Percentiles rank a stretch among this genome's conserved stretches.
Evolutionary conservation across 2,113 vertebrate genomes (phyloP).

Genomic region (Desmodus rotundus): DNA sequence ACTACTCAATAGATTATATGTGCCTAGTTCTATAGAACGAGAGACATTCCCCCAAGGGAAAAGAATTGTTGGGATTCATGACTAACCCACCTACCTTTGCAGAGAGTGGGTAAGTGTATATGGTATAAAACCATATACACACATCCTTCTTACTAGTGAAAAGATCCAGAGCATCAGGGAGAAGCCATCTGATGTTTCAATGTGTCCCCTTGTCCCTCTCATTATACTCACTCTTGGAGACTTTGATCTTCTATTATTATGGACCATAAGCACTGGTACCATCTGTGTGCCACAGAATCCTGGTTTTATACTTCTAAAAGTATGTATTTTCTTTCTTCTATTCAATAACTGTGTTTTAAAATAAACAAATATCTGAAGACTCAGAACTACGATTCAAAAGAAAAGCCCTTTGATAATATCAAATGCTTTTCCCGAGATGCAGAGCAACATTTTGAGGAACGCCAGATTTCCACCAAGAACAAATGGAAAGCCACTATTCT

Average conservation of each 20-base stretch:
- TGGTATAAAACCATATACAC: background rate
- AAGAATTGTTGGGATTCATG: background rate
- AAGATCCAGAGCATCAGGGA: background rate
- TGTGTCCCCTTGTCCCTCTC: background rate
- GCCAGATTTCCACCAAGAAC: slow-evolving; percentile 16
- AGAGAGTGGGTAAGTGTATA: background rate
- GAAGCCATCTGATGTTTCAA: background rate
- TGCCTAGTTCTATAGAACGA: background rate
- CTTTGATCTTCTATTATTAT: background rate
- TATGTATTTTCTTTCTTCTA: background rate
- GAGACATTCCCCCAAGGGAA: background rate
- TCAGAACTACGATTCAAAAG: slow-evolving; percentile 18
- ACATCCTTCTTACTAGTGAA: background rate
- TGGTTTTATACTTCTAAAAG: background rate
- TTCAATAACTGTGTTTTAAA: background rate
- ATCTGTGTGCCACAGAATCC: background rate
- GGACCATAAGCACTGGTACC: background rate
- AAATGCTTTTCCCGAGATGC: background rate
- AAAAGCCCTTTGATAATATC: background rate
- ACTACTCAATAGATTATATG: background rate
- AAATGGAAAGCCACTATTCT: background rate
- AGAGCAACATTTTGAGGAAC: background rate
- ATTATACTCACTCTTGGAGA: background rate
- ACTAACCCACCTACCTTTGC: background rate
- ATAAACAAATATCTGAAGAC: background rate